Conservation (phyloP, 2,888 invertebrate species). For the Asteroscopus sphinx region DNA sequence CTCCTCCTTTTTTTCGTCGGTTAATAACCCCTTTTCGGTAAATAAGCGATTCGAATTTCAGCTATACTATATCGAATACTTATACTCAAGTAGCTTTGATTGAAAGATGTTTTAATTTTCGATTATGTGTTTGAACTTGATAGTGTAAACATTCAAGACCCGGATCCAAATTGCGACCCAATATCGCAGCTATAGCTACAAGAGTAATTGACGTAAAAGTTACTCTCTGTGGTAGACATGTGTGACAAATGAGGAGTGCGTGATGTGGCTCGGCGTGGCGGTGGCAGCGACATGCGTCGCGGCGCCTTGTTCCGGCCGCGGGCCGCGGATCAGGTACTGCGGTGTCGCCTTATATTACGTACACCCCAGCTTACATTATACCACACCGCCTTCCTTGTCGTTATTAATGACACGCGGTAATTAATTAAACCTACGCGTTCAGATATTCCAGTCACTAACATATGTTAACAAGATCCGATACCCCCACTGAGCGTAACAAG, state of each 20-base stretch:
- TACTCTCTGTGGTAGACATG: conserved; percentile 60
- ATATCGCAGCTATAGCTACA: conserved; percentile 26
- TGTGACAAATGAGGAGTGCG: conserved; percentile 77
- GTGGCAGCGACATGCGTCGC: conserved; percentile 31
- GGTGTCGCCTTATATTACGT: conserved; percentile 70
- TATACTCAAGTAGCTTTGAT: background rate
- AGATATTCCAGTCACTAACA: conserved; percentile 75
- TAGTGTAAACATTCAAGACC: background rate
- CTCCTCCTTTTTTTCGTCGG: too few species aligned
- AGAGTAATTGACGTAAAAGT: conserved; percentile 52
- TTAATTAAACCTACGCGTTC: conserved; percentile 76
- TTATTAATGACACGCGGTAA: conserved; percentile 79
- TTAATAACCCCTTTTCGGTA: too few species aligned
- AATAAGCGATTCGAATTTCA: too few species aligned
- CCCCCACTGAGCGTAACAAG: conserved; percentile 64
- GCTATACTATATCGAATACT: too few species aligned
- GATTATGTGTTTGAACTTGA: background rate
- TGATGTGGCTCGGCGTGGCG: conserved; percentile 64
- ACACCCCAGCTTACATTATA: conserved; percentile 60
- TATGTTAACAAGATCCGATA: conserved; percentile 78
- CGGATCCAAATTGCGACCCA: conserved; percentile 4
- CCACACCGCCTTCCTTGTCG: conserved; percentile 71
- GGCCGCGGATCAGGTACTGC: conserved; percentile 60
- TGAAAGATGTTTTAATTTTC: background rate
- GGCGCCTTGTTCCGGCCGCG: conserved; percentile 36